Conservation (phyloP, 2,113 vertebrate species). For the Pao palembangensis region DNA sequence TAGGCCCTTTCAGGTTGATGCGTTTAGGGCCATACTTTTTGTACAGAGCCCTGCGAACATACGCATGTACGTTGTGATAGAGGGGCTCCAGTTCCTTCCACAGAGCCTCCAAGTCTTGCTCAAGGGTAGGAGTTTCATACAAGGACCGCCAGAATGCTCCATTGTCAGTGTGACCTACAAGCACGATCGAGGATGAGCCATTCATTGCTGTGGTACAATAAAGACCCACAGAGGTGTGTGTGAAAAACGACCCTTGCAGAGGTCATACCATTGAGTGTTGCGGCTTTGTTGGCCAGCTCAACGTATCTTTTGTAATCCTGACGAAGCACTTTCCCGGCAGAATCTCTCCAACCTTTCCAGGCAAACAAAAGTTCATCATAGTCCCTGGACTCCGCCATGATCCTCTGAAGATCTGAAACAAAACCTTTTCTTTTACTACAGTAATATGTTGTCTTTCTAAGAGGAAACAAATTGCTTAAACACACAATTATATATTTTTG, state of each 20-base stretch:
- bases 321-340: slow-evolving; percentile 83
- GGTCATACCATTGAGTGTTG: slow-evolving; percentile 84
- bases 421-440: neutral
- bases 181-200: neutral
- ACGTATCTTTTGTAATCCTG: slow-evolving; percentile 82
- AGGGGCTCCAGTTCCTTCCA: slow-evolving; percentile 87
- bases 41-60: slow-evolving; percentile 86
- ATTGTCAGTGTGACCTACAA: slow-evolving; percentile 81
- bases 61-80: slow-evolving; percentile 89
- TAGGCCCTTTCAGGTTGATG: slow-evolving; percentile 88
- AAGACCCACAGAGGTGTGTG: neutral
- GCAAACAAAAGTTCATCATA: slow-evolving; percentile 85
- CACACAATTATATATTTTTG: too few species aligned
- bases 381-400: slow-evolving; percentile 84
- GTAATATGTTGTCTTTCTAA: too few species aligned
- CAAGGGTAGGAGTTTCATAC: slow-evolving; percentile 86
- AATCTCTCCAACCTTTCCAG: slow-evolving; percentile 90
- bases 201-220: neutral
- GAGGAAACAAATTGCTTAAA: too few species aligned
- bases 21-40: slow-evolving; percentile 82
- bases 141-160: slow-evolving; percentile 89
- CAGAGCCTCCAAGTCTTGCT: slow-evolving; percentile 86
- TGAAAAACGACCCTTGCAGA: slow-evolving; percentile 9
- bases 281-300: slow-evolving; percentile 88
- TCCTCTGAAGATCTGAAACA: slow-evolving; percentile 82